Conservation (phyloP, 1,140 invertebrate species). For the Drosophila ercepeae region DNA sequence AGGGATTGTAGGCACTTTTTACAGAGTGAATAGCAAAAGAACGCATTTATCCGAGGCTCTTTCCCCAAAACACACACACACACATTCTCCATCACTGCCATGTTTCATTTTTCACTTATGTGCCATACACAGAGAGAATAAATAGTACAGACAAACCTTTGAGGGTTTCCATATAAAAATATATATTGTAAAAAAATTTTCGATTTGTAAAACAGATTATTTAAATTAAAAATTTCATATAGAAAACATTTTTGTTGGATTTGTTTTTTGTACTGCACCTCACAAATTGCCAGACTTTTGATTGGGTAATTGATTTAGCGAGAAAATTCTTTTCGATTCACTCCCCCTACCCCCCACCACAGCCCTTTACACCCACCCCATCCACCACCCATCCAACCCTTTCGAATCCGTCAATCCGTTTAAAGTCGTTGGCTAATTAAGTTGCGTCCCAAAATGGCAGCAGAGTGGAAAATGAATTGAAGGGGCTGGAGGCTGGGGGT, state of each 20-base stretch:
- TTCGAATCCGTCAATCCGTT: conserved; percentile 51
- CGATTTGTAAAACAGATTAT: too few relatives aligned
- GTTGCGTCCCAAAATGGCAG: conserved; percentile 45
- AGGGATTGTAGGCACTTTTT: not conserved
- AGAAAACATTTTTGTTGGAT: not conserved
- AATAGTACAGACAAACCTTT: not conserved
- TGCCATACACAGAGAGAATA: conserved; percentile 20
- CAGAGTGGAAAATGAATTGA: conserved; percentile 29
- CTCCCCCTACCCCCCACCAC: not conserved
- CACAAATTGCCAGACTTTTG: conserved; percentile 67
- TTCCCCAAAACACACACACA: conserved; percentile 2
- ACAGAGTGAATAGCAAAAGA: conserved; percentile 19
- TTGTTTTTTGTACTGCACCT: not conserved
- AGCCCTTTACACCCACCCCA: too few relatives aligned
- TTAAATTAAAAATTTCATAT: too few relatives aligned
- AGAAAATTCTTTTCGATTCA: conserved; percentile 10
- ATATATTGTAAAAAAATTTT: too few relatives aligned
- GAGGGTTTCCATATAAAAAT: too few relatives aligned
- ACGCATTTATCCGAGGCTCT: conserved; percentile 42
- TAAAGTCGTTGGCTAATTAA: conserved; percentile 74
- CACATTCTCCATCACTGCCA: not conserved
- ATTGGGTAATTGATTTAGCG: conserved; percentile 75
- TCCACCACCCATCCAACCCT: not conserved
- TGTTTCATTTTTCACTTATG: conserved; percentile 42
- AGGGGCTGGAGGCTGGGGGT: not conserved